Evolutionary conservation across 2,113 vertebrate genomes (phyloP), one percentile per base, ranked within the genome.

Genomic region (Ctenodactylus gundi): DNA sequence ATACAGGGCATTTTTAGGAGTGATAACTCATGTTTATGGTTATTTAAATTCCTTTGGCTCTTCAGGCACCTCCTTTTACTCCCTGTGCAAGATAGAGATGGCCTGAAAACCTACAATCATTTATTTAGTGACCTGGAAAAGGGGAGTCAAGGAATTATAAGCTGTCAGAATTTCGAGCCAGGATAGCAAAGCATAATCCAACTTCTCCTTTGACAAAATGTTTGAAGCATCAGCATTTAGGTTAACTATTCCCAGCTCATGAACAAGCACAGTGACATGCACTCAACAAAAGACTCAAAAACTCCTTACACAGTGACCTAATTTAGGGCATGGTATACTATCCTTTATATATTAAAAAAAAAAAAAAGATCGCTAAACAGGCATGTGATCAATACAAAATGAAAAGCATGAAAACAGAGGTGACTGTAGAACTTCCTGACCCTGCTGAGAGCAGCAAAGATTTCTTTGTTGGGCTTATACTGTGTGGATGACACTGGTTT

Each of bases 71-170:
- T 18, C 17, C 57, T 55, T 60, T 58, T 82, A 90, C 14, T 4
- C 27, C 44, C 49, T 88, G 4, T 29, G 0, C 60, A 72, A 72
- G 39, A 84, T 18, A 82, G 46, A 82, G n/a, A 64, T 2, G 6
- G 60, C 82, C 53, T 88, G 49, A 60, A 65, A 91, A 39, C 65
- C 51, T 67, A 57, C 15, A 62, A 6, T 68, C 18, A 49, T 88
- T 91, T 76, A 60, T 65, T 88, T 82, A 82, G 55, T 93, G 77
- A 60, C 49, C 86, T 93, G 27, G 77, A 58, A 93, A 70, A 67
- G 41, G 67, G 72, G 86, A 82, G 11, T 85, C 39, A 90, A 53
- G 31, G 20, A 13, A 76, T 92, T 46, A 88, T 46, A 84, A 90
- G 78, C 78, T 60, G 55, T 62, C 55, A 58, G 39, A 81, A 53